Conservation (phyloP, 2,888 invertebrate genomes). For the Lacanobia wlatinum region DNA sequence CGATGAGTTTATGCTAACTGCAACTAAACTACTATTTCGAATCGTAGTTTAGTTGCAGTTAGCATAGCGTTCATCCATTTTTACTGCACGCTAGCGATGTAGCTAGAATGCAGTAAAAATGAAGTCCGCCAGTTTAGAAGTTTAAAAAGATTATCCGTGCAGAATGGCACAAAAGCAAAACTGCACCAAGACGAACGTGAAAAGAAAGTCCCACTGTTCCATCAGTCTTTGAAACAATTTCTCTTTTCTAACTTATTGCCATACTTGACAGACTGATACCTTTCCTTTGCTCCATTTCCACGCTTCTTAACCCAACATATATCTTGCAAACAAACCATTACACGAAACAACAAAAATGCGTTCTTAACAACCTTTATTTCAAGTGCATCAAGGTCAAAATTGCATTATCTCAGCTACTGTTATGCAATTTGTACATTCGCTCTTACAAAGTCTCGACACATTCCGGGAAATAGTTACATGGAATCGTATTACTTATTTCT, state of each 20-base stretch:
- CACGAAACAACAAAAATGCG: slow-evolving; percentile 21
- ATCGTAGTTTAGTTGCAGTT: too few species aligned
- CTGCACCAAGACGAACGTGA: slow-evolving; percentile 4
- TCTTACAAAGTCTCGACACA: slow-evolving; percentile 24
- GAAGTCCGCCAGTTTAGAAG: not conserved
- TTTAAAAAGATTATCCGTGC: not conserved
- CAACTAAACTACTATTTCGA: not conserved
- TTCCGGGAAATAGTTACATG: slow-evolving; percentile 21
- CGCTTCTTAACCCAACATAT: slow-evolving; percentile 43
- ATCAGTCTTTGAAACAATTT: slow-evolving; percentile 37
- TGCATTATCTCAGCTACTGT: slow-evolving; percentile 23
- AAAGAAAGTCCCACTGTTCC: slow-evolving; percentile 13
- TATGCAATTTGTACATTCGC: slow-evolving; percentile 22
- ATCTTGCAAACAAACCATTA: slow-evolving; percentile 45
- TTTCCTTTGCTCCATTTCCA: slow-evolving; percentile 48
- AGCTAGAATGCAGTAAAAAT: not conserved
- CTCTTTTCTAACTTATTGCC: slow-evolving; percentile 35
- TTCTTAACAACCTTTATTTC: slow-evolving; percentile 28
- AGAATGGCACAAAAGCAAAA: slow-evolving; percentile 12
- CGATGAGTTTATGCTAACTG: not conserved
- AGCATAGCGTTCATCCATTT: too few species aligned
- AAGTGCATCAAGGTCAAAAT: slow-evolving; percentile 32
- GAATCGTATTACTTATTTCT: slow-evolving; percentile 14
- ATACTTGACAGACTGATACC: slow-evolving; percentile 6
- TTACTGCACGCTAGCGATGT: too few species aligned